phyloP scores from a whole-genome alignment of 2,797 vertebrate species.

The Propithecus deckenii region DNA sequence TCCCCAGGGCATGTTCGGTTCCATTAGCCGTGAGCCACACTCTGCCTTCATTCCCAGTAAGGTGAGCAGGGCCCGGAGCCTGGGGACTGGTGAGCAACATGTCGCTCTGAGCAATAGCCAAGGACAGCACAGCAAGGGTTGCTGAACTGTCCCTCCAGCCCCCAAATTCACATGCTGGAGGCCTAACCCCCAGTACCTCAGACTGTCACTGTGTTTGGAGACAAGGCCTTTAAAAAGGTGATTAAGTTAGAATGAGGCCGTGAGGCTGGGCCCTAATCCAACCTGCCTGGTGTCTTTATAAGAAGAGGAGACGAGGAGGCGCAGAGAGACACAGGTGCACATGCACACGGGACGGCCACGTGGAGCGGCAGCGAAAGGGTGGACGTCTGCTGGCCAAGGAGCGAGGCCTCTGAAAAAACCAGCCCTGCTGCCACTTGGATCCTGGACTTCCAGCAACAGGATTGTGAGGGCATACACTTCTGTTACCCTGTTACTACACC shows the following conservation, averaged over 20 bases:
- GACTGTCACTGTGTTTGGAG: neutral
- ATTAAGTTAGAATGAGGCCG: neutral
- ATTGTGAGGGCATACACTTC: neutral
- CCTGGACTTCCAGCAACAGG: neutral
- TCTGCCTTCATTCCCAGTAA: neutral
- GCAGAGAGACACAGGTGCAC: neutral
- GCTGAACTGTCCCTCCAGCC: neutral
- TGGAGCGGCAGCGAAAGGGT: neutral
- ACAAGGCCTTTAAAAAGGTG: neutral
- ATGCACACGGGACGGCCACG: fast-evolving
- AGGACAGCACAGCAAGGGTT: too few relatives aligned
- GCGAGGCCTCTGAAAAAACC: neutral
- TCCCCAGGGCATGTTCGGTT: neutral
- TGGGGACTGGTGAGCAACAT: neutral
- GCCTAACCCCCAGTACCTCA: neutral
- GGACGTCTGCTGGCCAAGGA: neutral
- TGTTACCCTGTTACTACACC: neutral
- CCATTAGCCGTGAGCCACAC: neutral
- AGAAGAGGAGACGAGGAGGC: neutral
- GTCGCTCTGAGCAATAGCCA: neutral
- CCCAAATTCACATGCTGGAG: neutral
- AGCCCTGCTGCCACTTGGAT: neutral
- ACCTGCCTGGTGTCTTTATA: neutral
- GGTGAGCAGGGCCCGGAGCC: neutral
- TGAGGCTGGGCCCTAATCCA: neutral